Conservation (phyloP, 1,140 invertebrate genomes). For the Drosophila ambigua region DNA sequence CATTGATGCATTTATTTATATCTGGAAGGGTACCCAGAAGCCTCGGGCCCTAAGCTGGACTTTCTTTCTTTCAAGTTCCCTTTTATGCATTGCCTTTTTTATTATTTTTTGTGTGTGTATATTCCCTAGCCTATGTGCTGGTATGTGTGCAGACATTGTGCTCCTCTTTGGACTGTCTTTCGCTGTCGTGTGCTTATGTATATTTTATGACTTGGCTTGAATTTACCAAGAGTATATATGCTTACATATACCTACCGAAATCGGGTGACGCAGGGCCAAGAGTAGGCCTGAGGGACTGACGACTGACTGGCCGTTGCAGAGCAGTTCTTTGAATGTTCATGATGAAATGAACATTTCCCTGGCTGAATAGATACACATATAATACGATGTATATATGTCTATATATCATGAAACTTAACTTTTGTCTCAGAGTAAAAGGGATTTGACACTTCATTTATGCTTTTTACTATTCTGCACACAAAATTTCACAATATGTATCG, state of each 20-base stretch:
- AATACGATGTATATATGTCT: no score
- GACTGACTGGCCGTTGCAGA: background rate
- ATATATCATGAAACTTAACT: no score
- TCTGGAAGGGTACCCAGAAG: background rate
- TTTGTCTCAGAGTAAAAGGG: background rate
- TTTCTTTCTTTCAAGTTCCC: conserved; percentile 11
- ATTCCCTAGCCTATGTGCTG: conserved; percentile 5
- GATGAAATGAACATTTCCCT: no score
- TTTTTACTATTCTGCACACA: conserved; percentile 12
- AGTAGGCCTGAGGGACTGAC: conserved; percentile 15
- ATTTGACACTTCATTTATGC: background rate
- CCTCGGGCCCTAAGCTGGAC: no score
- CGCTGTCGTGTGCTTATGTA: conserved; percentile 22
- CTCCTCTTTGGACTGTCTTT: conserved; percentile 27
- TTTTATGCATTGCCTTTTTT: conserved; percentile 15
- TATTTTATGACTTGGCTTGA: conserved; percentile 30
- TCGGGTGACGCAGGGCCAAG: conserved; percentile 30
- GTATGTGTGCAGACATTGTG: conserved; percentile 12
- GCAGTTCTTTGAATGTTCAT: no score
- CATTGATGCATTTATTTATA: no score
- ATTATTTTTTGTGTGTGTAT: conserved; percentile 2
- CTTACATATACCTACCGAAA: conserved; percentile 11
- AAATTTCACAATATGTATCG: conserved; percentile 5
- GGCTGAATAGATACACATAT: no score
- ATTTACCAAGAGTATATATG: conserved; percentile 2